phyloP scores from a whole-genome alignment of 37 sponge, comb jelly and placozoan species.

The Ephydatia muelleri region DNA sequence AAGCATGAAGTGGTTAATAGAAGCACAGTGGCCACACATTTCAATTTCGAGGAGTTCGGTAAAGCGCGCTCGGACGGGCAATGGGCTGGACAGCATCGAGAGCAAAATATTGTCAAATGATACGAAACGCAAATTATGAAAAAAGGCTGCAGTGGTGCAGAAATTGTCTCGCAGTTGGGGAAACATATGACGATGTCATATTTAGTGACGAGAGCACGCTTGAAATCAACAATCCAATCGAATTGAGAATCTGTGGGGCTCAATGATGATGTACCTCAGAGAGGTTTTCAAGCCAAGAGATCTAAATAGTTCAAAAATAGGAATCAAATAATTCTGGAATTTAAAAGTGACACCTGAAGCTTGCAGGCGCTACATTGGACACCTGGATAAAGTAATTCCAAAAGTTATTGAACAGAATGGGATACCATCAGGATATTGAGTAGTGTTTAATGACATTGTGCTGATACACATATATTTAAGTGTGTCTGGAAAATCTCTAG shows the following conservation, averaged over 20 bases:
- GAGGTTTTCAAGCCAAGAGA: slow-evolving; percentile 8
- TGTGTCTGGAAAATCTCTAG: no score
- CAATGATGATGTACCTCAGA: not conserved
- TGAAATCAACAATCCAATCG: slow-evolving; percentile 29
- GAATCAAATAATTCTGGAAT: no score
- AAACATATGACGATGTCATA: slow-evolving; percentile 40
- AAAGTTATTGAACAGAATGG: no score
- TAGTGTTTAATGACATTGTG: no score
- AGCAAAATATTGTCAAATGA: slow-evolving; percentile 43
- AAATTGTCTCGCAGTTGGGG: slow-evolving; percentile 11
- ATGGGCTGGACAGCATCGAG: slow-evolving; percentile 26
- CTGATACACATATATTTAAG: no score
- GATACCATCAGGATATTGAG: no score
- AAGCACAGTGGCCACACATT: not conserved
- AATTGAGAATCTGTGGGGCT: no score
- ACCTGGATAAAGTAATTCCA: no score
- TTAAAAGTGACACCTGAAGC: no score
- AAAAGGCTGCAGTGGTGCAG: slow-evolving; percentile 35
- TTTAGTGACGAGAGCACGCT: slow-evolving; percentile 31
- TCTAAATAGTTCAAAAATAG: not conserved
- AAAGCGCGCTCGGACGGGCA: slow-evolving; percentile 5
- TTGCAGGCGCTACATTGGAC: no score
- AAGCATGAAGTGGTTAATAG: no score
- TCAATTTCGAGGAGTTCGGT: slow-evolving; percentile 17
- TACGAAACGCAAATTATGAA: slow-evolving; percentile 32